Base-by-base conservation (phyloP, 2,888 invertebrate genomes). In the Eupelmus urozonus region DNA sequence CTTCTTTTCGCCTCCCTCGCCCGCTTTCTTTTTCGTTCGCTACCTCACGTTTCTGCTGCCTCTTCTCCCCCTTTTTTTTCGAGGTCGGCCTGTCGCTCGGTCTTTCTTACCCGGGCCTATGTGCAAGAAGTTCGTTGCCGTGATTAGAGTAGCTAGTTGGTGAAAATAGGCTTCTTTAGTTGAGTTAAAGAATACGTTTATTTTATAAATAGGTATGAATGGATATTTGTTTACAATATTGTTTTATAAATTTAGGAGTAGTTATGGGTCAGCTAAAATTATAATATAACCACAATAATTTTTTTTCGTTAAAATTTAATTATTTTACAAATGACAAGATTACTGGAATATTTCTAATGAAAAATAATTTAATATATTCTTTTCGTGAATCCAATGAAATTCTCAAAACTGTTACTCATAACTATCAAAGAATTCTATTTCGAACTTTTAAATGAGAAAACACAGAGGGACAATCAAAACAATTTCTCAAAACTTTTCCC, bases 391-490 rank as follows among this genome's bases (percentile, higher is more conserved):
- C 16, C 13, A 34, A 45, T 45, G 16, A 16, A 45, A 45, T 7
- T 45, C 13, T 45, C 4, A 45, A 45, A 2, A 45, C 9, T 45
- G 2, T 13, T 7, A 2, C 45, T 45, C 13, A 9, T 16, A 13
- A 13, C 2, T 45, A 16, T 16, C 16, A 16, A 45, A 45, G 16
- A 45, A 13, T 45, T 45, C 16, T 16, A 45, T 45, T 53, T 20
- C 20, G 3, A 51, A 65, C 51, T 70, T 70, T 49, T 25, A 18
- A 59, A 49, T 25, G 27, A 59, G 57, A 70, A 70, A 70, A 70
- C 20, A 27, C 59, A 70, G 27, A n/a, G 27, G 27, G 4, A 27
- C 45, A 45, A 70, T 70, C 45, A 59, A 70, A 70, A 20, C 5
- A 53, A 49, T 60, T 59, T 60, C 11, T 27, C 49, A 16, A 55